Evolutionary conservation across 2,113 vertebrate species (phyloP).

Genomic region (Poeciliopsis retropinna): DNA sequence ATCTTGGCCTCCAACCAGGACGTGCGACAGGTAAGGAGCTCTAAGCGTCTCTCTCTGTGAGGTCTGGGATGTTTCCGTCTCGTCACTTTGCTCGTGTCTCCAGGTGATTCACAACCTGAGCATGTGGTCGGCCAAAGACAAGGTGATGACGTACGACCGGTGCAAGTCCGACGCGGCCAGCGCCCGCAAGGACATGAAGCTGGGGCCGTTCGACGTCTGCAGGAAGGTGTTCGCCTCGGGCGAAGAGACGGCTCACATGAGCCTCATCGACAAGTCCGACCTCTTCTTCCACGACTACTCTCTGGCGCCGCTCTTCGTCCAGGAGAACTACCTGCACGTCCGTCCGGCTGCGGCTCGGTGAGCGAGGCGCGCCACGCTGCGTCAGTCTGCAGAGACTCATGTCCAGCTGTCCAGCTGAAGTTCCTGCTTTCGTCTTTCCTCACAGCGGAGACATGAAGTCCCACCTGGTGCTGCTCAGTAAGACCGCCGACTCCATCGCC

Average conservation of each 20-base stretch:
- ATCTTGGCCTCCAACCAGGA: slow-evolving; percentile 97
- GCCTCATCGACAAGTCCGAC: slow-evolving; percentile 92
- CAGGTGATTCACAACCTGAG: slow-evolving; percentile 97
- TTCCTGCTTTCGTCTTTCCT: not conserved
- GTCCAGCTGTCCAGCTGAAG: not conserved
- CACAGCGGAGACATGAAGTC: slow-evolving; percentile 88
- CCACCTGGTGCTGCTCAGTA: slow-evolving; percentile 92
- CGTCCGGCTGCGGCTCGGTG: slow-evolving; percentile 91
- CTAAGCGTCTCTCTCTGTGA: not conserved
- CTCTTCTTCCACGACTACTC: slow-evolving; percentile 99
- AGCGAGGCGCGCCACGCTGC: slow-evolving; percentile 41
- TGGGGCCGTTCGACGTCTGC: slow-evolving; percentile 96
- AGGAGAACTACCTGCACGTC: slow-evolving; percentile 95
- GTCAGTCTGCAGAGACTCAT: no score
- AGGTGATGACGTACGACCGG: slow-evolving; percentile 91
- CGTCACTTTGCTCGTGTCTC: not conserved
- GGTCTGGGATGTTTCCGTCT: not conserved
- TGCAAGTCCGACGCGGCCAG: slow-evolving; percentile 88
- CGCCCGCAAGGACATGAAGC: slow-evolving; percentile 92
- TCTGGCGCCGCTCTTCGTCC: slow-evolving; percentile 94
- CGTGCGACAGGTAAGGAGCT: slow-evolving; percentile 89
- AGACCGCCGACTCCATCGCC: slow-evolving; percentile 93
- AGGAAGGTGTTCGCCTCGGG: slow-evolving; percentile 90
- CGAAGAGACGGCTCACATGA: slow-evolving; percentile 88
- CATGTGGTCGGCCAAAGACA: slow-evolving; percentile 93